Base-by-base conservation (phyloP, 1,140 invertebrate genomes). In the Drosophila lowei region DNA sequence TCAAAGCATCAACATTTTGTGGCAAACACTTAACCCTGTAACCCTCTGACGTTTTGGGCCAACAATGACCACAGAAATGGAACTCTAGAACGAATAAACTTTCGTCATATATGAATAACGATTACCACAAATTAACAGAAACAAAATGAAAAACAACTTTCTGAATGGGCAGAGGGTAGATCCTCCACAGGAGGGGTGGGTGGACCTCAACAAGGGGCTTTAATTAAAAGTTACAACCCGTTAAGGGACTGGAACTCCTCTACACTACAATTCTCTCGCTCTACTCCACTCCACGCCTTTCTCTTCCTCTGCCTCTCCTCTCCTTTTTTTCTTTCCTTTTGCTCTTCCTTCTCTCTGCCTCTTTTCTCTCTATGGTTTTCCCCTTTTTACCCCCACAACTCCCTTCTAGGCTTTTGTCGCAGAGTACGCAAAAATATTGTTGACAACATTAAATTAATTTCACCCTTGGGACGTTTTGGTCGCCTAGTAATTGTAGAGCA, bases 151-250 rank as follows among this genome's bases (percentile, higher is more conserved):
- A 11, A 38, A 38, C 34, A 1, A 11, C 34, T 4, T 11, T 4
- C 34, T 38, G 0, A 9, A 11, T 34, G 34, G 34, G 30, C 2
- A 1, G 9, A 4, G 11, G 34, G 34, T 11, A 9, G 8, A 9
- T 34, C 8, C 30, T 9, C 8, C 30, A 34, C 8, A 3, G 30
- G 6, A 49, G 23, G 23, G 5, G 23, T 6, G 46, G 11, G 2
- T 13, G 55, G 52, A 55, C 49, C 47, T 38, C 47, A 57, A 41
- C 34, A 28, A 43, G 67, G 11, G 58, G 64, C 62, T 81, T 80
- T 86, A 85, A 85, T 86, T 85, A 86, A 86, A 86, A 85, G 73
- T 85, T 72, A 55, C 61, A 83, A 59, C 56, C 61, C 62, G 48
- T 62, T 57, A 73, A 53, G 56, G 43, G 60, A 28, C 34, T 25